These are phyloP conservation scores for Eumerus sabulonum DNA, from an alignment of 2,888 invertebrate species.

Conservation along the genomic window DNA sequence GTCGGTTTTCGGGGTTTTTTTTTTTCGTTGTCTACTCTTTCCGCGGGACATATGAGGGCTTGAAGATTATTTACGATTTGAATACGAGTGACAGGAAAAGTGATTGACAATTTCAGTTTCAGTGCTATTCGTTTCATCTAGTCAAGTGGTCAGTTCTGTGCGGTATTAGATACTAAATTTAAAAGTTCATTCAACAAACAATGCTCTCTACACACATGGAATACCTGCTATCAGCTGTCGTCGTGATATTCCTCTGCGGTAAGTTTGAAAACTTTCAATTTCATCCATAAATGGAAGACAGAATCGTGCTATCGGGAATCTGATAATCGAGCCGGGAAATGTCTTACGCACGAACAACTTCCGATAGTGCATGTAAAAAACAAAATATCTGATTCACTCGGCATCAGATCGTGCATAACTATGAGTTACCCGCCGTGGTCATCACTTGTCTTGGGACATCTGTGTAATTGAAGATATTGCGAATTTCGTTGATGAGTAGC, in stretches of 20 bases:
- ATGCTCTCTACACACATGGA: slow-evolving; percentile 41
- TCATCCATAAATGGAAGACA: too few relatives aligned
- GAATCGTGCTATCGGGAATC: too few relatives aligned
- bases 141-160: slow-evolving; percentile 3
- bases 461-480: too few relatives aligned
- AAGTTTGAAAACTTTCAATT: slow-evolving; percentile 24
- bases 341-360: too few relatives aligned
- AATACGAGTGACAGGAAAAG: slow-evolving; percentile 17
- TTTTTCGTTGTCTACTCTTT: too few relatives aligned
- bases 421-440: too few relatives aligned
- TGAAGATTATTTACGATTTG: slow-evolving; percentile 36
- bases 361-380: too few relatives aligned
- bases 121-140: slow-evolving; percentile 13
- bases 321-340: too few relatives aligned
- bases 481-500: too few relatives aligned
- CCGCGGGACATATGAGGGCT: slow-evolving; percentile 20
- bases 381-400: too few relatives aligned
- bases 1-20: slow-evolving; percentile 12
- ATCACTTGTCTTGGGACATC: too few relatives aligned
- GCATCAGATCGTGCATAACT: too few relatives aligned
- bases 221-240: slow-evolving; percentile 34
- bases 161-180: background rate
- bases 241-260: slow-evolving; percentile 53
- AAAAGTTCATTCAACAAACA: background rate
- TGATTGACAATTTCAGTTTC: slow-evolving; percentile 20